Evolutionary conservation across 2,888 invertebrate genomes (phyloP), one percentile per base, ranked within the genome.

Genomic region (Agrotis segetum): DNA sequence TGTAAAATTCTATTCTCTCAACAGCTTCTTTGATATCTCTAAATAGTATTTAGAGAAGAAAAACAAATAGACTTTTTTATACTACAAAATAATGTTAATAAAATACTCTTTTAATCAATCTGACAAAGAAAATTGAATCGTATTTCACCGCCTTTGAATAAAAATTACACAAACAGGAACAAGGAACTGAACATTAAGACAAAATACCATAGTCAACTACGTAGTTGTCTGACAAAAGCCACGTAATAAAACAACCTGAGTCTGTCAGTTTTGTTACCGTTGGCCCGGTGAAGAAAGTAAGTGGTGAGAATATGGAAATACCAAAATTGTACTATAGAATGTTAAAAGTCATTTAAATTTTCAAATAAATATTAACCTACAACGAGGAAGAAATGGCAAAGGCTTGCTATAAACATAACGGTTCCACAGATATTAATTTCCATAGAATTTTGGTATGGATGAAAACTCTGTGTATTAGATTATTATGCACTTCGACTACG

Each of bases 361-460:
- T 7, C 19, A 56, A 24, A 49, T 34, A 60, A 67, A 66, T 62
- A 50, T 59, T 24, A 59, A 56, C 60, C n/a, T 11, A 67, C 59
- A 63, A 50, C 44, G 14, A 40, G 46, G 21, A 47, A 71, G 24
- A 21, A 52, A 75, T 64, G 49, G 52, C 52, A 69, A 50, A 69
- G n/a, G 63, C 60, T 69, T 16, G 24, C 49, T 44, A 65, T 71
- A 65, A 76, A 79, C n/a, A 47, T 80, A 79, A 79, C 80, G 68
- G 71, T 56, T 58, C 21, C 34, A 65, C 29, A 69, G 69, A 80
- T 64, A 80, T 71, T 69, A 76, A 79, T 76, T 80, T 79, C 76
- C 76, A 79, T 80, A 80, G 34, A 60, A 17, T 17, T 67, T 64
- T 67, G 53, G 61, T 58, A 56, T 44, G 49, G 65, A 67, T 59